Base-by-base conservation (phyloP, 2,113 vertebrate species). In the Pandion haliaetus region DNA sequence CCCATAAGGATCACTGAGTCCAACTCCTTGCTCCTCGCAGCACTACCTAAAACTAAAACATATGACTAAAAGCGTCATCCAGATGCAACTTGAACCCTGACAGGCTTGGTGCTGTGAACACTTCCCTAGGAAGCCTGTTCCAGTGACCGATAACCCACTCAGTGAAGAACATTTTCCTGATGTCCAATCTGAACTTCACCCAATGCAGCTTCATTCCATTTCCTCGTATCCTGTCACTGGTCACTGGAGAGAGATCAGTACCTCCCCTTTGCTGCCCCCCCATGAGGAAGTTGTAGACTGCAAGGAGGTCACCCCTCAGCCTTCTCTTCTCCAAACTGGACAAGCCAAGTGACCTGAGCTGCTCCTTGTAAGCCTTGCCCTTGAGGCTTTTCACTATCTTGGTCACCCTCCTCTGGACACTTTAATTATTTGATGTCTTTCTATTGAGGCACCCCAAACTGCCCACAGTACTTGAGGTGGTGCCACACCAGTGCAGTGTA, bases 181-280 rank as follows among this genome's bases (percentile, higher is more conserved):
- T n/a, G 8, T 40, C 17, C 24, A 49, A 1, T 14, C 34, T 20
- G 3, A 73, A 44, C 23, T 57, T 55, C 7, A 14, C 7, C 5
- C 31, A 10, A 20, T 5, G 4, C 45, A 52, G 23, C 3, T 84
- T 34, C 7, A 45, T 63, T 58, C 10, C 4, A 4, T 45, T 72
- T 86, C 21, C 9, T 72, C 1, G 2, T 66, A 8, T 59, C 4
- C 6, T 66, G 3, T 20, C 3, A 2, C 26, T 57, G 9, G 5
- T 79, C 23, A 74, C 14, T 26, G 54, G 36, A 50, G 47, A 67
- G 9, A 45, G 9, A 58, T 9, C 20, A 42, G 14, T 19, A 79
- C 3, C 2, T 58, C 17, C 8, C 2, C 1, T 19, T 86, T 1
- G 2, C 3, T 72, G 6, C 5, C 10, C 5, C 25, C 1, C 17